These are phyloP conservation scores for Halotydeus destructor DNA, from an alignment of 1,140 invertebrate species.

Conservation along the genomic window DNA sequence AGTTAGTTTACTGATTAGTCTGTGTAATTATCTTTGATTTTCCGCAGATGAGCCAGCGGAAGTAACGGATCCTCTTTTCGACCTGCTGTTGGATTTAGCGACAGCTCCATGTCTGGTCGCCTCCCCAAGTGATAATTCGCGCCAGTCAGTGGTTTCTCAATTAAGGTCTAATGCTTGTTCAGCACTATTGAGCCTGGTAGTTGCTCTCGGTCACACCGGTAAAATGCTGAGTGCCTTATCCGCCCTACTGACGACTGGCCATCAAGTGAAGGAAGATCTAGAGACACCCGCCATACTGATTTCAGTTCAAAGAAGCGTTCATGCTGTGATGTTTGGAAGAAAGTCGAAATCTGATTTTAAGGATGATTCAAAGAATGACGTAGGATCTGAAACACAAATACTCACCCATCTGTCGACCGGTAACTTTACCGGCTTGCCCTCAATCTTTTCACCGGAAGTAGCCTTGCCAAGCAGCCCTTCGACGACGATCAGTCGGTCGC, in stretches of 20 bases:
- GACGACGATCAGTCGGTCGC: neutral
- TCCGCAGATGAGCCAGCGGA: constrained; percentile 5
- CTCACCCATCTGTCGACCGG: constrained; percentile 24
- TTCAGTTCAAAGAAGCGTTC: constrained; percentile 65
- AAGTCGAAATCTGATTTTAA: constrained; percentile 48
- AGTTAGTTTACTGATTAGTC: constrained; percentile 27
- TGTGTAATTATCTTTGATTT: neutral
- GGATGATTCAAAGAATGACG: neutral
- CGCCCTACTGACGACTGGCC: constrained; percentile 64
- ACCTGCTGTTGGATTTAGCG: constrained; percentile 51
- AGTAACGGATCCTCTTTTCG: constrained; percentile 44
- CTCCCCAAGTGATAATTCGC: constrained; percentile 13
- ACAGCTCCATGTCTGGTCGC: constrained; percentile 23
- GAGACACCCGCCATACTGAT: constrained; percentile 40
- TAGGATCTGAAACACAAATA: constrained; percentile 4
- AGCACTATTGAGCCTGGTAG: constrained; percentile 65
- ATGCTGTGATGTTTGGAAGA: constrained; percentile 63
- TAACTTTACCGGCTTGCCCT: constrained; percentile 49
- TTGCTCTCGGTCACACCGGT: constrained; percentile 81
- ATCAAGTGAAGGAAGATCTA: constrained; percentile 19
- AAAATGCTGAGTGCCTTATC: constrained; percentile 64
- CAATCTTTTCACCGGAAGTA: neutral
- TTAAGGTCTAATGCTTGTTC: constrained; percentile 69
- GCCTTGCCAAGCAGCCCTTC: neutral
- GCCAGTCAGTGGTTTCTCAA: constrained; percentile 25